Evolutionary conservation across 2,888 invertebrate species (phyloP).

Genomic region (Abrostola triplasia): DNA sequence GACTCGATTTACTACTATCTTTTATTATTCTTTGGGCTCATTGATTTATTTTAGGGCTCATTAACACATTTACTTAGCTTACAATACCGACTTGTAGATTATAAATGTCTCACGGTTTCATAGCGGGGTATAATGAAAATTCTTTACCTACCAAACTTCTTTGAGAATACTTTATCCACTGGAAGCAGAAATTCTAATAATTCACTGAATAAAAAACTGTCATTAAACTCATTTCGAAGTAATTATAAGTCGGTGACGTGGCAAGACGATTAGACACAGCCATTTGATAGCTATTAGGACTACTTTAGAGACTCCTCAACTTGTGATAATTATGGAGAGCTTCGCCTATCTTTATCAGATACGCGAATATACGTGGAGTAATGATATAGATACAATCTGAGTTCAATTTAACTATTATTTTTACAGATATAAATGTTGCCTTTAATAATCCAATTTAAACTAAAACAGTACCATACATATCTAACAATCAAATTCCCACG

Average conservation of each 20-base stretch:
- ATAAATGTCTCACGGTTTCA: not conserved
- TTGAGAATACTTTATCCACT: constrained; percentile 2
- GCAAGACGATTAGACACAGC: constrained; percentile 64
- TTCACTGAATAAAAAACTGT: constrained; percentile 56
- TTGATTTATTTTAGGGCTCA: too few relatives aligned
- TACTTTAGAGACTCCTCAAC: constrained; percentile 53
- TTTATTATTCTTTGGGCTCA: too few relatives aligned
- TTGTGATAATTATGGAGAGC: constrained; percentile 42
- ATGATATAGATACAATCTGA: constrained; percentile 2
- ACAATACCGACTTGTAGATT: too few relatives aligned
- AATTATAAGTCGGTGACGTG: constrained; percentile 67
- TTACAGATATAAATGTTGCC: too few relatives aligned
- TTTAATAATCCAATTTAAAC: too few relatives aligned
- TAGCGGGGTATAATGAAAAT: not conserved
- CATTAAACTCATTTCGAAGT: constrained; percentile 72
- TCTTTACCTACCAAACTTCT: constrained; percentile 2
- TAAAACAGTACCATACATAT: too few relatives aligned
- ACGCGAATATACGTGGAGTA: constrained; percentile 2
- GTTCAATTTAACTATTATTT: constrained; percentile 8
- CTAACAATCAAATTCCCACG: too few relatives aligned
- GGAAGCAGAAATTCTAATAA: constrained; percentile 4
- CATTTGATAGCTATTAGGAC: constrained; percentile 70
- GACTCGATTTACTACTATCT: too few relatives aligned
- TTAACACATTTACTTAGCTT: too few relatives aligned
- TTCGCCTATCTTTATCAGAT: constrained; percentile 24